Evolutionary conservation across 2,888 invertebrate genomes (phyloP), one percentile per base, ranked within the genome.

Genomic region (Campoletis raptor): DNA sequence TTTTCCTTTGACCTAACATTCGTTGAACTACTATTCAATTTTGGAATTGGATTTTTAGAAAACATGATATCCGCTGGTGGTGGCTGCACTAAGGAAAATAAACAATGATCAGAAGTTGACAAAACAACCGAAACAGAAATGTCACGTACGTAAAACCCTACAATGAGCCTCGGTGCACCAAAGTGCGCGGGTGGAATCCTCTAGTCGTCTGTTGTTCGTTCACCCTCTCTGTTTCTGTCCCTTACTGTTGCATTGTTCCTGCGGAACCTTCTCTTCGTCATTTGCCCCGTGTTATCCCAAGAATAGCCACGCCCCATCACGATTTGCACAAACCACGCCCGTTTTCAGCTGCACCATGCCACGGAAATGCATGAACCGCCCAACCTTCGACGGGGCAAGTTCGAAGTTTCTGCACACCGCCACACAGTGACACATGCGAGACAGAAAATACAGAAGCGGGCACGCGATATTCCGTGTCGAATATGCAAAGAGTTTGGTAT

Each of bases 391-490:
- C 66, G 70, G 69, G 45, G 73, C 24, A 81, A 76, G 57, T 83
- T 86, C 73, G 37, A 78, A 72, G 79, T 80, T 80, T 37, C 45
- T n/a, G 64, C 61, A 70, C 40, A 40, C 36, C 36, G 12, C 7
- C 21, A 24, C n/a, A 24, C 48, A 37, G 3, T 7, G n/a, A 48
- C 48, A 45, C 18, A 48, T 37, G 48, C 57, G 18, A 40, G 42
- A 30, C 36, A 57, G 42, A 30, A 30, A 74, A 57, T 52, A 67
- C 69, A 54, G 24, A 64, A 79, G 81, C 85, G 81, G 87, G 90
- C 89, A 88, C 88, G 89, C 91, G 90, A 90, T 90, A 80, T 88
- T 82, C 76, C 87, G 85, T 87, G 79, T 85, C 83, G 72, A 86
- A 84, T 76, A 82, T 87, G 83, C 57, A 80, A 86, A 78, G 85